A percentile compares a stretch with the other conserved stretches of the same genome.
phyloP scores from a whole-genome alignment of 1,140 invertebrate species.

The Panulirus ornatus region DNA sequence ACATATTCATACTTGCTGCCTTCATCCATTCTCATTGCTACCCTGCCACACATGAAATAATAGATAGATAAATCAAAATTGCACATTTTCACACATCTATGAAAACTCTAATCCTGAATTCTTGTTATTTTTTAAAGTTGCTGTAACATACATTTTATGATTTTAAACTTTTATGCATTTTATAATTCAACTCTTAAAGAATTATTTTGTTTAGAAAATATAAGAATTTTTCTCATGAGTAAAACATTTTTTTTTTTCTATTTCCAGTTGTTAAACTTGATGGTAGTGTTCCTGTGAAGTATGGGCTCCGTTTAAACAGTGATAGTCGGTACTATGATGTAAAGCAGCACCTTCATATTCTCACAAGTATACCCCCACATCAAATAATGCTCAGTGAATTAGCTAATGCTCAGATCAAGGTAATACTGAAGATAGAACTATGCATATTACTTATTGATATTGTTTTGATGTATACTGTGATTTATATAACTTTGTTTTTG shows the following conservation, averaged over 20 bases:
- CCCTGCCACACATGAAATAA: too few species aligned
- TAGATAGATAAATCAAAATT: too few species aligned
- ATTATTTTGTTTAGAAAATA: background rate
- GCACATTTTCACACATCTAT: too few species aligned
- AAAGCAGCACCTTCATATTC: slow-evolving; percentile 84
- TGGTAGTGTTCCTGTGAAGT: slow-evolving; percentile 88
- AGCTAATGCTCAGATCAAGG: slow-evolving; percentile 76
- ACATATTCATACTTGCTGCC: too few species aligned
- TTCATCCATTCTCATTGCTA: too few species aligned
- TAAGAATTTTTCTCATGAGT: background rate
- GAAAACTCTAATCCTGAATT: too few species aligned
- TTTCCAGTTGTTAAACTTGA: slow-evolving; percentile 86
- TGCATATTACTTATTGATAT: background rate
- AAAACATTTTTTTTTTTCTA: slow-evolving; percentile 28
- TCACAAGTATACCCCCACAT: slow-evolving; percentile 79
- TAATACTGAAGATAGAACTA: too few species aligned
- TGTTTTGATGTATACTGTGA: too few species aligned
- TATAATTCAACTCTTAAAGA: too few species aligned
- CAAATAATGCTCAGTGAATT: slow-evolving; percentile 81
- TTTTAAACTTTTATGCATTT: background rate
- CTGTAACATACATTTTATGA: background rate
- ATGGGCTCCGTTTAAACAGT: slow-evolving; percentile 88
- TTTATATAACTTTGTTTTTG: too few species aligned
- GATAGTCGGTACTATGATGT: slow-evolving; percentile 87
- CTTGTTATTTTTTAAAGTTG: too few species aligned